Base-by-base conservation (phyloP, 2,797 vertebrate genomes). In the Karalla daura region DNA sequence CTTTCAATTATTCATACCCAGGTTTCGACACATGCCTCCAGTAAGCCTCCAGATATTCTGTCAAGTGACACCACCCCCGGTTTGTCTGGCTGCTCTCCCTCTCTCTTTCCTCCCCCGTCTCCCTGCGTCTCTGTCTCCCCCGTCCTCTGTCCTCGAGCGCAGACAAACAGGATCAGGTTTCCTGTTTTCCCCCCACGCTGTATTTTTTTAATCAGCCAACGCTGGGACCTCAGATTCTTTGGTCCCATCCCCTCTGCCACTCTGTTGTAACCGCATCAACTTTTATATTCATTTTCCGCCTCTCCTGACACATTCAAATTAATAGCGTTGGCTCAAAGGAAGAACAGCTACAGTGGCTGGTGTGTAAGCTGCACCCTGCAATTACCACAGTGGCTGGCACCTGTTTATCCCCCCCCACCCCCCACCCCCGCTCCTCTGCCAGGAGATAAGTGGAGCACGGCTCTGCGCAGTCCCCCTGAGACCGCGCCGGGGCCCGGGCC, bases 361-460 rank as follows among this genome's bases (percentile, higher is more conserved):
- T 62, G 56, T 61, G 47, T 74, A 63, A 24, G 69, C 54, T 61
- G 63, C 73, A 51, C 67, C 50, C 59, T 49, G 60, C 70, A 80
- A 71, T 83, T 69, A 75, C 72, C 66, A 59, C 71, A 36, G 58
- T 49, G 36, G 24, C 74, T 77, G 78, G 75, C 73, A 80, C 78
- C 63, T 70, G 68, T 74, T 80, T 69, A 72, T 76, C 55, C 62
- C 74, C 35, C 72, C 56, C 55, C 75, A 56, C 63, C 74, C 55
- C 62, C 74, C 35, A 70, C 56, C 55, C 75, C 60, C 63, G 23
- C 64, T 67, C 44, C 60, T 70, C 72, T 82, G 86, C 79, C 85
- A 87, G 73, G 64, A 76, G 78, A 88, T 84, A 86, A 89, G 85
- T 83, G 75, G 72, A 82, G 72, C 74, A 43, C 70, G 46, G 67